Base-by-base conservation (phyloP, 2,888 invertebrate genomes). In the Microdon myrmicae region DNA sequence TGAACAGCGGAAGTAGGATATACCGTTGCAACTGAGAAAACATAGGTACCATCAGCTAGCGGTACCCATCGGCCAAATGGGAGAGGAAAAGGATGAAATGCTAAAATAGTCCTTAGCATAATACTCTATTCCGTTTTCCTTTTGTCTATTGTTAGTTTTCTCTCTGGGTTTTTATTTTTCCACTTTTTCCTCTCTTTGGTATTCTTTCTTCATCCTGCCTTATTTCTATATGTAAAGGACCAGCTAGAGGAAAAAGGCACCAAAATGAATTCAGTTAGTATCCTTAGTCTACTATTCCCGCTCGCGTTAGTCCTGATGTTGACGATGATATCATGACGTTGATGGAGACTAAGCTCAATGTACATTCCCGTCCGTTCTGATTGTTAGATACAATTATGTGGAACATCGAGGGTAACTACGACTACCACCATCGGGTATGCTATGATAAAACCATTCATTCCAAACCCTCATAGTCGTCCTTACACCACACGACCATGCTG, bases 281-380 rank as follows among this genome's bases (percentile, higher is more conserved):
- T 64, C 31, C 56, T 41, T 58, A 47, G 9, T n/a, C 10, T 45
- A 34, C 14, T 43, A 23, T 35, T 53, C 28, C 31, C 39, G 37
- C 23, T 44, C 16, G 32, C 35, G n/a, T 22, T 45, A 34, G 19
- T 54, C 9, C 29, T 54, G 53, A 59, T 59, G 59, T 59, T 66
- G 59, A 59, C 56, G 66, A 59, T 59, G 66, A 48, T 66, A 48
- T 44, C 59, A 66, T 59, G 66, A 66, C 59, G 66, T 66, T 66
- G 66, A 66, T 66, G 66, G 59, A 59, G 59, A 66, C 66, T 59
- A 66, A 53, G 59, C 66, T 53, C 58, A 48, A 53, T 59, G 53
- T 66, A 48, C 58, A 66, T 66, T 44, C 41, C 32, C 35, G 51
- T 51, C 41, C 58, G 59, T 60, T 53, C 64, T 64, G 64, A 58